phyloP scores from a whole-genome alignment of 2,888 invertebrate species.

The Dioctria rufipes region DNA sequence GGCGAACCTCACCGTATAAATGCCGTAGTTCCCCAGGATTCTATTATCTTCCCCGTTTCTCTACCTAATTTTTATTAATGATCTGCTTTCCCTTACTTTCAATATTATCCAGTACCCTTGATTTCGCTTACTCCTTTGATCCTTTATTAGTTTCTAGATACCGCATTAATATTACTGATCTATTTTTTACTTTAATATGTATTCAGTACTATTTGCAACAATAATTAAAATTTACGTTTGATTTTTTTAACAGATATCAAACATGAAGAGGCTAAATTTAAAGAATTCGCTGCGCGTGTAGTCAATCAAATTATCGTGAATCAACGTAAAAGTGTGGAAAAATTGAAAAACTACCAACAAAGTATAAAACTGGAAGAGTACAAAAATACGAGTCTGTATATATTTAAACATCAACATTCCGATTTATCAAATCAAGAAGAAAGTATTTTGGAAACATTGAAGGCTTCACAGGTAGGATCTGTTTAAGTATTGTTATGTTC shows the following conservation, averaged over 20 bases:
- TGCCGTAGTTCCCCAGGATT: too few species aligned
- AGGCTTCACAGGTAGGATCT: slow-evolving; percentile 64
- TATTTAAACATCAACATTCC: slow-evolving; percentile 63
- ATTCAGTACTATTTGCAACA: too few species aligned
- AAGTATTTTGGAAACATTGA: slow-evolving; percentile 63
- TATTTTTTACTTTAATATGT: too few species aligned
- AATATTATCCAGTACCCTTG: too few species aligned
- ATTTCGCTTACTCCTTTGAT: too few species aligned
- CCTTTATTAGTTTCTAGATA: too few species aligned
- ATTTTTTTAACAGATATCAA: slow-evolving; percentile 61
- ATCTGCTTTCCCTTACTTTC: too few species aligned
- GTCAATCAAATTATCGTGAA: slow-evolving; percentile 64
- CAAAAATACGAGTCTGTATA: slow-evolving; percentile 62
- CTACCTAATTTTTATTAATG: too few species aligned
- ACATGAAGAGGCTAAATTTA: slow-evolving; percentile 64
- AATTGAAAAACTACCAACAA: slow-evolving; percentile 65
- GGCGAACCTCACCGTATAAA: too few species aligned
- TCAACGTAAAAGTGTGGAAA: slow-evolving; percentile 64
- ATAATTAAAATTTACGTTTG: too few species aligned
- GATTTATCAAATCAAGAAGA: slow-evolving; percentile 61
- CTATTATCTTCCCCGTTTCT: too few species aligned
- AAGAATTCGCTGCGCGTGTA: slow-evolving; percentile 60
- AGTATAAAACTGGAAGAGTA: slow-evolving; percentile 63
- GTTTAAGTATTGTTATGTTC: slow-evolving; percentile 5
- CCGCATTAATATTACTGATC: too few species aligned